Evolutionary conservation across 2,888 invertebrate genomes (phyloP).

Genomic region (Drosophila melanosoma): DNA sequence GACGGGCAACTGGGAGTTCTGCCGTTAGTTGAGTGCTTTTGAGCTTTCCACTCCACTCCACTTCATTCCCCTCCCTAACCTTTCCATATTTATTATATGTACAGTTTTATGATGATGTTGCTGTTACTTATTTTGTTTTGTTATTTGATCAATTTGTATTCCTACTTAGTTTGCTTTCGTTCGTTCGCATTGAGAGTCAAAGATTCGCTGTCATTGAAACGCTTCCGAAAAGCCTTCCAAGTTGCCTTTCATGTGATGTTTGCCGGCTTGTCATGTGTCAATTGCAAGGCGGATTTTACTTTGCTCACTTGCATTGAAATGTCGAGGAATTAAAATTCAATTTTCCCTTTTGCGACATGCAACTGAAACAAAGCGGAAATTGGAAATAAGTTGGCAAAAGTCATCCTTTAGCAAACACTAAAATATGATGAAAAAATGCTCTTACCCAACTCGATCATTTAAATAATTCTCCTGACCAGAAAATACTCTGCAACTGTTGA

Average conservation of each 20-base stretch:
- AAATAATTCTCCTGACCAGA: background rate
- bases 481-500: background rate
- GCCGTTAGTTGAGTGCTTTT: slow-evolving; percentile 68
- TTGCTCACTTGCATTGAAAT: slow-evolving; percentile 4
- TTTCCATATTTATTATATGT: background rate
- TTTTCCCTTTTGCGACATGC: slow-evolving; percentile 47
- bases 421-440: background rate
- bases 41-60: slow-evolving; percentile 36
- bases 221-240: too few species aligned
- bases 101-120: slow-evolving; percentile 67
- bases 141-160: slow-evolving; percentile 75
- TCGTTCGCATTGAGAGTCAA: slow-evolving; percentile 67
- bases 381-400: slow-evolving; percentile 48
- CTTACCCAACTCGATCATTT: background rate
- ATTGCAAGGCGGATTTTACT: slow-evolving; percentile 58
- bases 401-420: slow-evolving; percentile 2
- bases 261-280: slow-evolving; percentile 70
- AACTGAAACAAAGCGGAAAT: slow-evolving; percentile 71
- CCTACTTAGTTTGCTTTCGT: slow-evolving; percentile 66
- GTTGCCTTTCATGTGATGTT: slow-evolving; percentile 6
- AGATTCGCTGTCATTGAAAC: slow-evolving; percentile 9
- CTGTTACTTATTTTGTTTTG: slow-evolving; percentile 35
- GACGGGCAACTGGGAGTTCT: slow-evolving; percentile 47
- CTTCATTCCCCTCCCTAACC: background rate
- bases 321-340: slow-evolving; percentile 69